Conservation (phyloP, 1,140 invertebrate genomes). For the Megathymus violae region DNA sequence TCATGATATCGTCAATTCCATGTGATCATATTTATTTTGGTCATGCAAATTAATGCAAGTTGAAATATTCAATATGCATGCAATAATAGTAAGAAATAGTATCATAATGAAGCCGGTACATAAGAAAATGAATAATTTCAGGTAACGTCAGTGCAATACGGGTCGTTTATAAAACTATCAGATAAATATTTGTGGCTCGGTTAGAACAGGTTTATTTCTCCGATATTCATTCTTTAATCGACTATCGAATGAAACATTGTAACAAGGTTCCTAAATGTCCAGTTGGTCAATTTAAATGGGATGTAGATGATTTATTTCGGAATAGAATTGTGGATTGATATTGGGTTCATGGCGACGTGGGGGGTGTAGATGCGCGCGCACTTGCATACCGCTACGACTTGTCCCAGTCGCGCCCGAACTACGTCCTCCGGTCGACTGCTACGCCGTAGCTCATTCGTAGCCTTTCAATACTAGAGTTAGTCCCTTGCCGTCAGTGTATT, state of each 20-base stretch:
- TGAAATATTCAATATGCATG: too few species aligned
- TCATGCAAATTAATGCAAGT: too few species aligned
- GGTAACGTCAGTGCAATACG: not conserved
- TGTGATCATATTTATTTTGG: too few species aligned
- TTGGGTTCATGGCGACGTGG: slow-evolving; percentile 67
- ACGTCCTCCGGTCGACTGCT: slow-evolving; percentile 65
- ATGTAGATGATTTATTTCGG: slow-evolving; percentile 61
- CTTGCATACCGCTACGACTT: slow-evolving; percentile 57
- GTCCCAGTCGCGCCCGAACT: slow-evolving; percentile 68
- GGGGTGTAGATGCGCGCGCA: slow-evolving; percentile 79
- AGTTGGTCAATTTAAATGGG: slow-evolving; percentile 48
- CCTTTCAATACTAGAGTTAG: slow-evolving; percentile 36
- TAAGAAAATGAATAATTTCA: not conserved
- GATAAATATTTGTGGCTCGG: not conserved
- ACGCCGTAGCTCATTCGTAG: slow-evolving; percentile 60
- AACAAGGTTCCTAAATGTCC: slow-evolving; percentile 9
- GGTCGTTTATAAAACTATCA: not conserved
- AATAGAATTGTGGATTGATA: slow-evolving; percentile 76
- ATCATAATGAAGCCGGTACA: too few species aligned
- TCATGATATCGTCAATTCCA: too few species aligned
- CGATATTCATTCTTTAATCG: not conserved
- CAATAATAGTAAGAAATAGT: too few species aligned
- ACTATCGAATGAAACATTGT: not conserved
- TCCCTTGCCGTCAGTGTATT: slow-evolving; percentile 46
- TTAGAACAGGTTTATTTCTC: not conserved